phyloP scores from a whole-genome alignment of 2,797 vertebrate genomes.

The Enoplosus armatus region DNA sequence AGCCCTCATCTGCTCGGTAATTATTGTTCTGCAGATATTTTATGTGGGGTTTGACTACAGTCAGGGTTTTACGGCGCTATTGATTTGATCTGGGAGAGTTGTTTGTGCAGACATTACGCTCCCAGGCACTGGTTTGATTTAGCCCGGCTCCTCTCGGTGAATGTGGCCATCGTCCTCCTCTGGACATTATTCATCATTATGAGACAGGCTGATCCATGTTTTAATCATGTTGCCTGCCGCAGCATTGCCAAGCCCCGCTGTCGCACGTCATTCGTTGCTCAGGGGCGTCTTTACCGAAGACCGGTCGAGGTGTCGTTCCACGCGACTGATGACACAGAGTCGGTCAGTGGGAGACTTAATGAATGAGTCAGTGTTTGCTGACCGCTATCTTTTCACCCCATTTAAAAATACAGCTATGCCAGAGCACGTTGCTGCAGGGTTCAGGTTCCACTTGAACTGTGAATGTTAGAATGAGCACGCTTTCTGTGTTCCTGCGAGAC shows the following conservation, averaged over 20 bases:
- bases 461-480: not conserved
- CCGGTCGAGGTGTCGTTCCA: slow-evolving; percentile 3
- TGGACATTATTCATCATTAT: slow-evolving; percentile 51
- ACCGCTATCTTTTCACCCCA: slow-evolving; percentile 26
- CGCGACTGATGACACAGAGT: slow-evolving; percentile 4
- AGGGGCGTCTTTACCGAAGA: not conserved
- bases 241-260: slow-evolving; percentile 7
- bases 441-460: slow-evolving; percentile 1
- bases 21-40: slow-evolving; percentile 58
- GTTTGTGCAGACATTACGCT: slow-evolving; percentile 61
- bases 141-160: slow-evolving; percentile 43
- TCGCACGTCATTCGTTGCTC: slow-evolving; percentile 12
- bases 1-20: slow-evolving; percentile 35
- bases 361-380: slow-evolving; percentile 39
- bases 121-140: slow-evolving; percentile 51
- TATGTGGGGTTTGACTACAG: slow-evolving; percentile 55
- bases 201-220: slow-evolving; percentile 45
- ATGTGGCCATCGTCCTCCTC: slow-evolving; percentile 28
- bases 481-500: not conserved
- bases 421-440: slow-evolving; percentile 6
- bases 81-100: slow-evolving; percentile 57
- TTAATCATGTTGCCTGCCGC: slow-evolving; percentile 46
- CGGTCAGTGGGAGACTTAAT: slow-evolving; percentile 3
- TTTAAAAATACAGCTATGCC: slow-evolving; percentile 22
- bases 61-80: slow-evolving; percentile 55